Evolutionary conservation across 2,113 vertebrate genomes (phyloP), one percentile per base, ranked within the genome.

Genomic region (Callipepla squamata): DNA sequence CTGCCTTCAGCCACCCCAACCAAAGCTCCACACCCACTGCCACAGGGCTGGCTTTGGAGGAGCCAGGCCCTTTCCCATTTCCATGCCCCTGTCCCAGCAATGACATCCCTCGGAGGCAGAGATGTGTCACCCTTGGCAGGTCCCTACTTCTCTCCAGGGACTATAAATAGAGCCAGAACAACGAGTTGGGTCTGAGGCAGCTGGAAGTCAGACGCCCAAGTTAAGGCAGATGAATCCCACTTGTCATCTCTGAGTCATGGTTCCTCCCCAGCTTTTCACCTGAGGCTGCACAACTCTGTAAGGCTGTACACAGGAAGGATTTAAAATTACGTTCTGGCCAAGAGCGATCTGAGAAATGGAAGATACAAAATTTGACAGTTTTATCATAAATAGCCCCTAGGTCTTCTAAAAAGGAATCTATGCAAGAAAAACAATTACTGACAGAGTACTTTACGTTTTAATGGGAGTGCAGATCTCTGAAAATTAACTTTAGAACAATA

Each of bases 31-130:
- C 25, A 21, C 9, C 9, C 0, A 0, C 32, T 20, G 36, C 51
- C 1, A 25, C 0, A 1, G 36, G 17, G 36, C 36, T 6, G 4
- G 28, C 14, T 0, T 3, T 2, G 12, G 1, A 5, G 8, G 13
- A 38, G 34, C 4, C n/a, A 2, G 42, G 53, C 30, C 17, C 18
- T 28, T 23, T 18, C 2, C 4, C 6, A 4, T 34, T 18, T 45
- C 5, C 40, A 38, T 45, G 6, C 17, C 19, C 2, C n/a, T 30
- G 74, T 25, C 70, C 78, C 62, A 19, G 16, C 11, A 30, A 57
- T 0, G 3, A 30, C 0, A 8, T 30, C 34, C 4, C 0, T 0
- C 22, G 2, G 20, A 65, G 55, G 53, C 22, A 6, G 7, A 44
- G 66, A 8, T 2, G 36, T 47, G 36, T 13, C 70, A 65, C 23